Evolutionary conservation across 1,140 invertebrate species (phyloP).

Genomic region (Dolichoris vasculosae): DNA sequence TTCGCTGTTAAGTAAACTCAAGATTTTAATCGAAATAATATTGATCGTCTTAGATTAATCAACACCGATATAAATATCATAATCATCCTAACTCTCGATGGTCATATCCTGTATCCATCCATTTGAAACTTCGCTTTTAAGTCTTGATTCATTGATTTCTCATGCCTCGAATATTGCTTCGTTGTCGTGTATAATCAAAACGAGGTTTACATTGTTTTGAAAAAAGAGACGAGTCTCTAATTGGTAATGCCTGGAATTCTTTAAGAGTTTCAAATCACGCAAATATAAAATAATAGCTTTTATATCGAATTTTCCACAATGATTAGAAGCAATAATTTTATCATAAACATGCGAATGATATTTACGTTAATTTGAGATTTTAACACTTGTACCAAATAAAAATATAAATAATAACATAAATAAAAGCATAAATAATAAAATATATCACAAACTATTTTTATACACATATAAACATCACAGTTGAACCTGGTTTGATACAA

Average conservation of each 20-base stretch:
- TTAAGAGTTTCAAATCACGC: slow-evolving; percentile 2
- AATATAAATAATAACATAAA: too few relatives aligned
- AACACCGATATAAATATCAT: slow-evolving; percentile 10
- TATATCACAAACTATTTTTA: too few relatives aligned
- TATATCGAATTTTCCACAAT: too few relatives aligned
- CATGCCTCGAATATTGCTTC: neutral
- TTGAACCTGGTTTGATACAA: too few relatives aligned
- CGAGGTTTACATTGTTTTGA: neutral
- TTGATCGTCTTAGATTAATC: neutral
- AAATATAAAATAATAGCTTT: neutral
- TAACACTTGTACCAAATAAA: too few relatives aligned
- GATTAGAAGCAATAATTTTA: too few relatives aligned
- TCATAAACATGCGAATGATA: too few relatives aligned
- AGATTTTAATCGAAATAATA: neutral
- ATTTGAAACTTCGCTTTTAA: neutral
- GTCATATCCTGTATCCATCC: neutral
- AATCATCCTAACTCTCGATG: slow-evolving; percentile 2
- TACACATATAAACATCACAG: too few relatives aligned
- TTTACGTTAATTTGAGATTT: too few relatives aligned
- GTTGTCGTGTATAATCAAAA: slow-evolving; percentile 13
- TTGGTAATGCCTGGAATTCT: slow-evolving; percentile 5
- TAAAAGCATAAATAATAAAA: too few relatives aligned
- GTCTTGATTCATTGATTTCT: slow-evolving; percentile 28
- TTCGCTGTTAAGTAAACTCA: neutral
- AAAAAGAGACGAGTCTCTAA: slow-evolving; percentile 14